Evolutionary conservation across 2,888 invertebrate genomes (phyloP).

Genomic region (Antheraea yamamai): DNA sequence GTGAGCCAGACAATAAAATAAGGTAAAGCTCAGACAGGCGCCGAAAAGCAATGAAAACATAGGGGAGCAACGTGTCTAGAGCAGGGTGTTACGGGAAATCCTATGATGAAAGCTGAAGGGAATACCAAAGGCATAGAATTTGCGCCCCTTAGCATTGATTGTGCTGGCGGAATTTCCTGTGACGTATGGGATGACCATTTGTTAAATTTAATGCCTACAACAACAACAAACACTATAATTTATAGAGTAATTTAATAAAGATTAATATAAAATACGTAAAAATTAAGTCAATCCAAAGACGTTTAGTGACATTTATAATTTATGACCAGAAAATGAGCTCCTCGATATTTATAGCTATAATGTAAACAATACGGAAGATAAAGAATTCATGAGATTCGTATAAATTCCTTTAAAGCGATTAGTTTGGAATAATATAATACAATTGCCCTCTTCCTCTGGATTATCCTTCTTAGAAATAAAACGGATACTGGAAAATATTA

Average conservation of each 20-base stretch:
- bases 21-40: slow-evolving; percentile 53
- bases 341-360: slow-evolving; percentile 11
- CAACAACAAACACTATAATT: neutral
- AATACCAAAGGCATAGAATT: slow-evolving; percentile 58
- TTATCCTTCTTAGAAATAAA: neutral
- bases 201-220: neutral
- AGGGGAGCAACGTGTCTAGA: slow-evolving; percentile 49
- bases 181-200: slow-evolving; percentile 29
- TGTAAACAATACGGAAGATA: slow-evolving; percentile 14
- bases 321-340: neutral
- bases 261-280: slow-evolving; percentile 4
- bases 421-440: neutral
- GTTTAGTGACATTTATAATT: slow-evolving; percentile 10
- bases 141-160: slow-evolving; percentile 62
- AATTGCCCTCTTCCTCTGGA: neutral
- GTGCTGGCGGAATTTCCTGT: slow-evolving; percentile 63
- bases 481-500: neutral
- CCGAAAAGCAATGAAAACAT: slow-evolving; percentile 50
- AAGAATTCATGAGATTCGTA: neutral
- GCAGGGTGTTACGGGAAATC: slow-evolving; percentile 63
- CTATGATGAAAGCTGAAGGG: slow-evolving; percentile 70
- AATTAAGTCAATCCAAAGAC: neutral
- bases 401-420: neutral
- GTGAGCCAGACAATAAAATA: slow-evolving; percentile 29
- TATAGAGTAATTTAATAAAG: neutral